Conservation (phyloP, 2,797 vertebrate genomes). For the Spondyliosoma cantharus region DNA sequence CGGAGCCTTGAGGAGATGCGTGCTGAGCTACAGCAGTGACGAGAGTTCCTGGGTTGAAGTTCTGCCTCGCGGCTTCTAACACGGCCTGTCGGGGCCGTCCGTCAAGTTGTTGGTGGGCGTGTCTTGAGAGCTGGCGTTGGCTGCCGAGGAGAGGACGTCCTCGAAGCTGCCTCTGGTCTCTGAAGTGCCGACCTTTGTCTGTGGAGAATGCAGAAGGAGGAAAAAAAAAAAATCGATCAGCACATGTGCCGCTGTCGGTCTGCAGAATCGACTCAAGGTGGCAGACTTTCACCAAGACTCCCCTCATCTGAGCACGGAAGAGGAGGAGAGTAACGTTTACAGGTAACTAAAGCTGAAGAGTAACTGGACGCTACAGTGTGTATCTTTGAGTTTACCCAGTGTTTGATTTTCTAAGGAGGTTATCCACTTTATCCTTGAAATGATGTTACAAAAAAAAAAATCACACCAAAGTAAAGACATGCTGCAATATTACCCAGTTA, state of each 20-base stretch:
- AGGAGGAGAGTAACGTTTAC: not conserved
- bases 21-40: slow-evolving; percentile 33
- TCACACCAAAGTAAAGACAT: not conserved
- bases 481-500: no score
- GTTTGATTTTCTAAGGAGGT: not conserved
- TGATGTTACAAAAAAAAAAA: not conserved
- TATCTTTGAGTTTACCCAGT: not conserved
- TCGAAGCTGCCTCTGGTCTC: slow-evolving; percentile 90
- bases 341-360: not conserved
- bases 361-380: not conserved
- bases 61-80: slow-evolving; percentile 74
- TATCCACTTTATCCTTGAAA: not conserved
- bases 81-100: slow-evolving; percentile 83
- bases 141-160: slow-evolving; percentile 94
- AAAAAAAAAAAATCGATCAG: not conserved
- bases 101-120: slow-evolving; percentile 80
- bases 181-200: slow-evolving; percentile 92
- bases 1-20: slow-evolving; percentile 29
- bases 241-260: not conserved
- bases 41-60: slow-evolving; percentile 37
- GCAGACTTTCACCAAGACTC: slow-evolving; percentile 32
- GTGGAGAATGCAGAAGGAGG: not conserved
- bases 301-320: not conserved
- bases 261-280: slow-evolving; percentile 23
- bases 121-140: slow-evolving; percentile 92